Conservation (phyloP, 2,113 vertebrate species). For the pig (Sus scrofa) region T2T-Sscrofa CM000824.6:151401501-151402000, state of each 20-base stretch:
- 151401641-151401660: slow-evolving; percentile 15
- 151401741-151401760: background rate
- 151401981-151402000: background rate
- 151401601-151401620: background rate
- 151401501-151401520: background rate
- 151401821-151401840: background rate
- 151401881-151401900: background rate
- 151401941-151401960: background rate
- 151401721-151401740: background rate
- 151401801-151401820: background rate
- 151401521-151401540: background rate
- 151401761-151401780: background rate
- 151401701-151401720: background rate
- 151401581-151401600: background rate
- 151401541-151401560: background rate
- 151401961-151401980: slow-evolving; percentile 14
- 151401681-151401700: background rate
- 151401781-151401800: background rate
- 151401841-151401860: background rate
- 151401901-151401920: background rate
- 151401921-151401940: slow-evolving; percentile 19
- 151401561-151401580: slow-evolving; percentile 18
- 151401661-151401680: background rate
- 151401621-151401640: background rate
- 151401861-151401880: background rate